These are phyloP conservation scores for Podarcis lilfordi DNA, from an alignment of 2,797 vertebrate genomes.

Conservation along the genomic window DNA sequence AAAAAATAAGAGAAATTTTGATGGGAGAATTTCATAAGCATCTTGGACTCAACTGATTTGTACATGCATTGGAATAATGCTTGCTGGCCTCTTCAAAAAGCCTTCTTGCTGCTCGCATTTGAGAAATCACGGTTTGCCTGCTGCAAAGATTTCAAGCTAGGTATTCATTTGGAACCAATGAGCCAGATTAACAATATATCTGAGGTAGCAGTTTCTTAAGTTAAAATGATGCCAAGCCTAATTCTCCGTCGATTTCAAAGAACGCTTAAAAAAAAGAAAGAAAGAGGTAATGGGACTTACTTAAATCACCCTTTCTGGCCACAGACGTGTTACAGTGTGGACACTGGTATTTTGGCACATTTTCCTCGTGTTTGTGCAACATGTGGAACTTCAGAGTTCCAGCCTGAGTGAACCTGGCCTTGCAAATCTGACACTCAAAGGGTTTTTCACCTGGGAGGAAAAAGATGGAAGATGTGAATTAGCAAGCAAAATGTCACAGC, in stretches of 20 bases:
- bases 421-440: conserved; percentile 70
- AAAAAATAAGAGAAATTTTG: not conserved
- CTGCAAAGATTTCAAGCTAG: not conserved
- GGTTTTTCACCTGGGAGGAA: conserved; percentile 71
- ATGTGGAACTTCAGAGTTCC: conserved; percentile 74
- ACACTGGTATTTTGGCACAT: conserved; percentile 70
- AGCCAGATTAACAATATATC: not conserved
- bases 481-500: not conserved
- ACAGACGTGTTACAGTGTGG: conserved; percentile 61
- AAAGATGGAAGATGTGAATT: not conserved
- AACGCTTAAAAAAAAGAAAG: rapidly evolving
- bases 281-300: conserved; percentile 60
- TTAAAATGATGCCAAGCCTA: not conserved
- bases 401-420: conserved; percentile 72
- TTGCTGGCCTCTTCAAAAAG: not conserved
- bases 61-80: not conserved
- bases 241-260: not conserved
- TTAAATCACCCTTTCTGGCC: conserved; percentile 72
- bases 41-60: not conserved
- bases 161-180: not conserved
- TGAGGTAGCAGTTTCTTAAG: not conserved
- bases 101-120: not conserved
- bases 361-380: conserved; percentile 71
- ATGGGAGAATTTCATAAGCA: too few species aligned
- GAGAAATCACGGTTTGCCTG: not conserved